Evolutionary conservation across 2,797 vertebrate genomes (phyloP).

Genomic region (Vireo griseus): DNA sequence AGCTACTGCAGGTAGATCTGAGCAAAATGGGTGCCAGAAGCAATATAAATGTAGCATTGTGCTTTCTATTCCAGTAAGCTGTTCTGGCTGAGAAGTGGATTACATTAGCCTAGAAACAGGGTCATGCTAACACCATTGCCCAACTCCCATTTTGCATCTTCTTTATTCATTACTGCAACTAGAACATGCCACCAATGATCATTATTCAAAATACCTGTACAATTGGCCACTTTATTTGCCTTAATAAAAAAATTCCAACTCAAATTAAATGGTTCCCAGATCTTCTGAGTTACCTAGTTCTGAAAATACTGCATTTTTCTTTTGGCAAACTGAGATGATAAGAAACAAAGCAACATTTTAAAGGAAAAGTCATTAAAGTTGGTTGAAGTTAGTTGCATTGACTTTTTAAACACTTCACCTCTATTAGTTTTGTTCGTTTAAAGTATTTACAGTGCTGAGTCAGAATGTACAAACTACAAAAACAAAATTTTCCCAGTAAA

Average conservation of each 20-base stretch:
- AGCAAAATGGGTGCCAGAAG: neutral
- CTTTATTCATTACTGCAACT: neutral
- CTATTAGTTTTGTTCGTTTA: neutral
- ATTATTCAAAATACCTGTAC: neutral
- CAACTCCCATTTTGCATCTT: neutral
- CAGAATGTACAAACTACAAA: neutral
- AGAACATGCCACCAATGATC: neutral
- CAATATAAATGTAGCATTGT: neutral
- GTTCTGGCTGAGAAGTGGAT: neutral
- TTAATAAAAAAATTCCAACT: neutral
- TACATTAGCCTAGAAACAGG: neutral
- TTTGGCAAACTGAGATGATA: neutral
- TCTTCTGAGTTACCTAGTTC: neutral
- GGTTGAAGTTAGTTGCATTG: neutral
- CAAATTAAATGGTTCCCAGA: neutral
- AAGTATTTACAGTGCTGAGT: neutral
- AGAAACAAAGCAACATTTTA: neutral
- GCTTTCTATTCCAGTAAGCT: neutral
- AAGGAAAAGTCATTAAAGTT: neutral
- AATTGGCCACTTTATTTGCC: neutral
- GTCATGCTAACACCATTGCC: neutral
- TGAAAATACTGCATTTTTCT: neutral
- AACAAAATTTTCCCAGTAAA: neutral
- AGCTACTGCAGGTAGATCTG: neutral
- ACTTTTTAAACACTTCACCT: neutral